Evolutionary conservation across 2,797 vertebrate species (phyloP), one percentile per base, ranked within the genome.

Genomic region (Cossypha polioptera): DNA sequence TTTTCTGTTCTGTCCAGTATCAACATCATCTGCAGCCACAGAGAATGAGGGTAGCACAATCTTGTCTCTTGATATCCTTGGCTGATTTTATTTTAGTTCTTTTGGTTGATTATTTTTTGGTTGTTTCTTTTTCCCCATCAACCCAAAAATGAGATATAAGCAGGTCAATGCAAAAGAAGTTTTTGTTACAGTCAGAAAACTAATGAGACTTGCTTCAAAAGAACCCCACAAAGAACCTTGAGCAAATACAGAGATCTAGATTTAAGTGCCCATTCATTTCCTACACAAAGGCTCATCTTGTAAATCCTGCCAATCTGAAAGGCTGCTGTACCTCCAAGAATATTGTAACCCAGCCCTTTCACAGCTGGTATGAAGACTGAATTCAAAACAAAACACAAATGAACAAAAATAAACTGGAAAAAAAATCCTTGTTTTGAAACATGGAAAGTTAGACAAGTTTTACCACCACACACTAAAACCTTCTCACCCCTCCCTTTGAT

Each of bases 11-110:
- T 21, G 14, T 50, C 31, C 19, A 19, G 13, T 7, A 12, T 25
- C n/a, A n/a, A 7, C 42, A 53, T 7, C 35, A 54, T 4, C 38
- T 3, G 1, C 76, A 82, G 42, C 20, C 18, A 42, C 4, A 0
- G 10, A 33, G 51, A 76, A 11, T 33, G 6, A 83, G 26, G 12
- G 63, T 21, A 33, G 2, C 11, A 69, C 7, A 8, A 3, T 33
- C 73, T 58, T 69, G 10, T 5, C 4, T 65, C 42, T 65, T 80
- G 26, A 35, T 7, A 62, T 7, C 28, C 29, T 48, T 48, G 42
- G 7, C 4, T 38, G 11, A n/a, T 47, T 38, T 38, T 36, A 50
- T 50, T 13, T 45, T 22, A 33, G 13, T 54, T n/a, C 19, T 54
- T 31, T 43, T 40, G 2, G 7, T 35, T 63, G 1, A 35, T 24